These are phyloP conservation scores for Drosophila cognata DNA, from an alignment of 2,888 invertebrate species.

Conservation along the genomic window DNA sequence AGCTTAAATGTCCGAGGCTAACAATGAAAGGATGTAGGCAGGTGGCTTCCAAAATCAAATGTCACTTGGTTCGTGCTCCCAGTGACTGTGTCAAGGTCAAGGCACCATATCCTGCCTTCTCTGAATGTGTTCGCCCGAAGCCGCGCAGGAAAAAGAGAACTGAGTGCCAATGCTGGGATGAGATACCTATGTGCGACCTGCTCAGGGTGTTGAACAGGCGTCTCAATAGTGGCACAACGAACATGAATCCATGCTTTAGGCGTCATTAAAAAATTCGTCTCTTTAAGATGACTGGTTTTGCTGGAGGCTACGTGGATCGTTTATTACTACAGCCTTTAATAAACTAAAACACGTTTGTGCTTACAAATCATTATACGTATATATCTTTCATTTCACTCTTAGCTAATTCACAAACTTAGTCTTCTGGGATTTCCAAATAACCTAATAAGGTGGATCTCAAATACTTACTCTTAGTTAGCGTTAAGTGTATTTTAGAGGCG, in stretches of 20 bases:
- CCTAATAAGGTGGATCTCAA: background rate
- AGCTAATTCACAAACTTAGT: background rate
- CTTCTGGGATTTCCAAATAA: background rate
- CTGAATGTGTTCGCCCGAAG: slow-evolving; percentile 40
- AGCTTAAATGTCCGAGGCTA: slow-evolving; percentile 30
- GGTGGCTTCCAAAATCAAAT: slow-evolving; percentile 2
- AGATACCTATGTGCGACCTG: slow-evolving; percentile 35
- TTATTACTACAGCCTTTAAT: background rate
- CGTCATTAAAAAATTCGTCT: background rate
- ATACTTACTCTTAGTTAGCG: background rate
- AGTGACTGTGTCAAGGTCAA: slow-evolving; percentile 49
- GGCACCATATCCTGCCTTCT: slow-evolving; percentile 63
- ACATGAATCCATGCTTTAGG: slow-evolving; percentile 32
- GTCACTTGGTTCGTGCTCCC: background rate
- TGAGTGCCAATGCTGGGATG: slow-evolving; percentile 50
- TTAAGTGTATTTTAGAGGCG: background rate
- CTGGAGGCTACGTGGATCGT: background rate
- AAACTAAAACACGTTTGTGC: background rate
- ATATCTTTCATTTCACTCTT: background rate
- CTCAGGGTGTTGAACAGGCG: background rate
- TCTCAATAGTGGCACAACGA: slow-evolving; percentile 2
- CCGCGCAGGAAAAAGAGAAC: slow-evolving; percentile 1
- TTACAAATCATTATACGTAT: background rate
- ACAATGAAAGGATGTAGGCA: slow-evolving; percentile 33
- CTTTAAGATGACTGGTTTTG: background rate